Conservation (phyloP, 2,113 vertebrate species). For the Coreoperca whiteheadi region DNA sequence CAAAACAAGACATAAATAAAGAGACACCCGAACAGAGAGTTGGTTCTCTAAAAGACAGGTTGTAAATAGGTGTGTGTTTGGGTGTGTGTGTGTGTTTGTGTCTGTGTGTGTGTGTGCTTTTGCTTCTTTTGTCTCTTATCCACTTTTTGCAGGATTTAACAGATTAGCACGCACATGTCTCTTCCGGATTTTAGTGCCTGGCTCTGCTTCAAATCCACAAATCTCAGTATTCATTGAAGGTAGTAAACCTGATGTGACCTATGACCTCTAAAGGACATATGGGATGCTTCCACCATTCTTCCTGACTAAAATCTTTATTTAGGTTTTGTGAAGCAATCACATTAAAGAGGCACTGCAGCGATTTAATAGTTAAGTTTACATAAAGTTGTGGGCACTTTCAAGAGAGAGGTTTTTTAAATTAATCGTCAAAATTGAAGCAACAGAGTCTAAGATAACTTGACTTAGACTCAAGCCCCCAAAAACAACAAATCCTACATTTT, state of each 20-base stretch:
- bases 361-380: background rate
- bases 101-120: constrained; percentile 15
- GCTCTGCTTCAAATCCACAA: constrained; percentile 43
- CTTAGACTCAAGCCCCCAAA: background rate
- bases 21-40: constrained; percentile 76
- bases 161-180: constrained; percentile 27
- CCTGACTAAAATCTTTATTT: constrained; percentile 28
- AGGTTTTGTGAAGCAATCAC: constrained; percentile 14
- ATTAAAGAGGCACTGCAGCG: background rate
- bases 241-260: constrained; percentile 53
- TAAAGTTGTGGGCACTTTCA: background rate
- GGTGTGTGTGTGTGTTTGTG: constrained; percentile 12
- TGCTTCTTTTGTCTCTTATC: constrained; percentile 54
- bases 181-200: constrained; percentile 41
- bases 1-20: constrained; percentile 79
- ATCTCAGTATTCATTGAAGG: constrained; percentile 39
- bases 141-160: constrained; percentile 34
- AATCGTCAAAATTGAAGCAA: background rate
- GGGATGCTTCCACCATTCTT: constrained; percentile 11
- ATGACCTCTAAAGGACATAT: constrained; percentile 42
- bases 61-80: constrained; percentile 60
- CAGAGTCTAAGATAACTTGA: background rate
- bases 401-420: background rate
- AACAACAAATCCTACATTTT: background rate
- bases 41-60: constrained; percentile 79